phyloP scores from a whole-genome alignment of 2,888 invertebrate species.

The Lysandra coridon region DNA sequence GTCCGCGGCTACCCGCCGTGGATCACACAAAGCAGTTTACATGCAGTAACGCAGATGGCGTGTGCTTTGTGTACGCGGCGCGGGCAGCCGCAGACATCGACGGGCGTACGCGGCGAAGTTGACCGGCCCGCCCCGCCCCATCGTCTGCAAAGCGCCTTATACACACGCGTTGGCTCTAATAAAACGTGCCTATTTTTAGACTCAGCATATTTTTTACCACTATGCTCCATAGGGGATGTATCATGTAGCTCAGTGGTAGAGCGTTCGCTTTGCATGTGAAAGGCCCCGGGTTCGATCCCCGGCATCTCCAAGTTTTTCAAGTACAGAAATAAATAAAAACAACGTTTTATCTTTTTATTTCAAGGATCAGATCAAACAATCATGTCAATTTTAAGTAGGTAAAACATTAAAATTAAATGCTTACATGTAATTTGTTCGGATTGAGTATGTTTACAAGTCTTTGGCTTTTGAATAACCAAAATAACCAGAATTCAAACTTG shows the following conservation, averaged over 20 bases:
- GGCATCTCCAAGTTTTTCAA: slow-evolving; percentile 86
- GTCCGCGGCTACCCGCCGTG: too few species aligned
- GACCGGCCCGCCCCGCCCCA: too few species aligned
- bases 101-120: too few species aligned
- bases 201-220: neutral
- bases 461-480: slow-evolving; percentile 3
- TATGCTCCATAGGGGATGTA: slow-evolving; percentile 85
- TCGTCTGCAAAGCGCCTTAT: too few species aligned
- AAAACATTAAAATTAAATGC: slow-evolving; percentile 40
- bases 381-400: slow-evolving; percentile 33
- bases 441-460: slow-evolving; percentile 35
- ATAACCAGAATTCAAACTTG: neutral
- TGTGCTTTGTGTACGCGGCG: too few species aligned
- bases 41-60: too few species aligned
- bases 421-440: slow-evolving; percentile 43
- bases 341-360: slow-evolving; percentile 38
- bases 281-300: slow-evolving; percentile 99
- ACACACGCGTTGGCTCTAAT: too few species aligned
- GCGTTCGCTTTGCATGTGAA: slow-evolving; percentile 99
- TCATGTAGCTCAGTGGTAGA: slow-evolving; percentile 99
- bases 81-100: too few species aligned
- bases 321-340: neutral
- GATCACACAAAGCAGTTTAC: too few species aligned
- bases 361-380: slow-evolving; percentile 40
- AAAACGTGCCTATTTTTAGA: neutral